These are phyloP conservation scores for Corapipo altera DNA, from an alignment of 2,113 vertebrate genomes.

Conservation along the genomic window DNA sequence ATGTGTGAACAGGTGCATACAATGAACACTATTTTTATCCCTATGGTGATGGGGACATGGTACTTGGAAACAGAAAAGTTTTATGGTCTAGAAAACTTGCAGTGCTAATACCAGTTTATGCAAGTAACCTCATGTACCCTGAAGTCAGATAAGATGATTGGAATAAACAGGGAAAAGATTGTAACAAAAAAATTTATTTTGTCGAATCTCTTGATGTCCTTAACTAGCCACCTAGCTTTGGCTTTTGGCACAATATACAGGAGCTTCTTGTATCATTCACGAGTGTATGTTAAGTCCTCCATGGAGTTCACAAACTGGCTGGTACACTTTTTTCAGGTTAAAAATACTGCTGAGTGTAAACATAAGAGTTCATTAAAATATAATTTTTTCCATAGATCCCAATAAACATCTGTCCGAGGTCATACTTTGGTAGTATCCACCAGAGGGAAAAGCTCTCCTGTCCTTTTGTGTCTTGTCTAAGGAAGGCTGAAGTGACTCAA, in stretches of 20 bases:
- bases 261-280: background rate
- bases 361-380: background rate
- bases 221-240: background rate
- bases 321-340: background rate
- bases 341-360: background rate
- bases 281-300: background rate
- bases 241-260: background rate
- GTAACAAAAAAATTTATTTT: background rate
- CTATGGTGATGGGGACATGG: background rate
- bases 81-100: background rate
- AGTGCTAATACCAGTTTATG: background rate
- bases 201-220: background rate
- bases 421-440: background rate
- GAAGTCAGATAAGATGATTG: background rate
- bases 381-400: background rate
- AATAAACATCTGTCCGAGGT: background rate
- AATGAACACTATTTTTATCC: background rate
- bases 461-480: background rate
- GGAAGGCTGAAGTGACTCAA: background rate
- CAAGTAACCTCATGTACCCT: background rate
- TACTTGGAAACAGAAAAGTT: background rate
- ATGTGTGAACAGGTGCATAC: background rate
- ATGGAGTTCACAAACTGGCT: background rate
- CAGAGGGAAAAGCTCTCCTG: background rate
- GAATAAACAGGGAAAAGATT: background rate